phyloP scores from a whole-genome alignment of 2,113 vertebrate species.

The Fulmarus glacialis region DNA sequence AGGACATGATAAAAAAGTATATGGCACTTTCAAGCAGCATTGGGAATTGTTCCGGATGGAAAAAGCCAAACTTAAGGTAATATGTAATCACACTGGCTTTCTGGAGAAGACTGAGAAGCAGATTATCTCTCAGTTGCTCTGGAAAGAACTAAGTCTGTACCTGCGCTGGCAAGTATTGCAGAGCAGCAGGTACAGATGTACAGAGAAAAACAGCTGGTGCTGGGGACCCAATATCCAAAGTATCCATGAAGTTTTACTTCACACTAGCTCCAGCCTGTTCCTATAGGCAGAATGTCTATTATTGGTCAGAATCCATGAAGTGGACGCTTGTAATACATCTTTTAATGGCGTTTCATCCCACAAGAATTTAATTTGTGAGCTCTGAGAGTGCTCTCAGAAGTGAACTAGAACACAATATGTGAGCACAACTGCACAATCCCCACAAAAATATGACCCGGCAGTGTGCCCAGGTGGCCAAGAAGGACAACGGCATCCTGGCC shows the following conservation, averaged over 20 bases:
- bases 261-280: background rate
- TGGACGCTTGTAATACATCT: background rate
- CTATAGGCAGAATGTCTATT: background rate
- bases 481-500: background rate
- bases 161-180: background rate
- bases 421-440: rapidly evolving
- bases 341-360: background rate
- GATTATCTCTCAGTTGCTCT: background rate
- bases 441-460: background rate
- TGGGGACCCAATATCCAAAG: background rate
- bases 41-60: background rate
- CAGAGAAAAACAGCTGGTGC: background rate
- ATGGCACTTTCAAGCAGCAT: background rate
- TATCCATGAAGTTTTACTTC: background rate
- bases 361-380: background rate
- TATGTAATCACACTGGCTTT: background rate
- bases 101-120: background rate
- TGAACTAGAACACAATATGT: background rate
- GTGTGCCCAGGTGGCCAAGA: background rate
- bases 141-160: background rate
- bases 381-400: background rate
- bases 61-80: background rate
- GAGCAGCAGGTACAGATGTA: background rate
- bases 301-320: background rate
- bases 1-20: background rate